phyloP scores from a whole-genome alignment of 2,113 vertebrate species.

The Gadus chalcogrammus region DNA sequence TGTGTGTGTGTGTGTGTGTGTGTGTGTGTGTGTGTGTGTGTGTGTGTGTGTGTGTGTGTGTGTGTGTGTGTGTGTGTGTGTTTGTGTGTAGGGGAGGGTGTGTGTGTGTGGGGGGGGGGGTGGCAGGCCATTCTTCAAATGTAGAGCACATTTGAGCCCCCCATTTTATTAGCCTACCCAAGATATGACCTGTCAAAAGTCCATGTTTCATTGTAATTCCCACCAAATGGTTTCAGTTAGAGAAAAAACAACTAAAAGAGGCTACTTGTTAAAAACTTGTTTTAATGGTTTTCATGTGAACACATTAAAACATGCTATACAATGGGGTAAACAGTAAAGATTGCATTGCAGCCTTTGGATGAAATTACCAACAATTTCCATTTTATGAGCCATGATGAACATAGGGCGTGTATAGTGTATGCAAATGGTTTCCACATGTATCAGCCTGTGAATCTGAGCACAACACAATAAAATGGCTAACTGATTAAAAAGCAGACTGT shows the following conservation, averaged over 20 bases:
- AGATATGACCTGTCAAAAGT: conserved; percentile 35
- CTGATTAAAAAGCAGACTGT: conserved; percentile 49
- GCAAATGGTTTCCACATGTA: conserved; percentile 49
- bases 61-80: background rate
- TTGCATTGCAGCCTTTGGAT: conserved; percentile 39
- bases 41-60: background rate
- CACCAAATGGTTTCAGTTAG: conserved; percentile 32
- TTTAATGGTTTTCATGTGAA: conserved; percentile 59
- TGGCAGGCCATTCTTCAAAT: conserved; percentile 3
- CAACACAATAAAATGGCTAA: conserved; percentile 55
- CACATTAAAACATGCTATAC: conserved; percentile 33
- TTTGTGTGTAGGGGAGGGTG: background rate
- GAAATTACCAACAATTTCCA: conserved; percentile 47
- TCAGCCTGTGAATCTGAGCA: conserved; percentile 32
- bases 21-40: background rate
- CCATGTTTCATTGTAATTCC: conserved; percentile 29
- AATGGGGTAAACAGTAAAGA: conserved; percentile 42
- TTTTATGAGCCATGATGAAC: conserved; percentile 51
- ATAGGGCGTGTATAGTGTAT: conserved; percentile 7
- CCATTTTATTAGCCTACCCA: conserved; percentile 35
- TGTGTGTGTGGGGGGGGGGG: background rate
- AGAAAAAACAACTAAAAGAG: background rate
- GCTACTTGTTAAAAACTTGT: conserved; percentile 29
- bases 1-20: background rate
- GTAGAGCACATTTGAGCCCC: conserved; percentile 13